Evolutionary conservation across 1,140 invertebrate genomes (phyloP), one percentile per base, ranked within the genome.

Genomic region (Drosophila varians): DNA sequence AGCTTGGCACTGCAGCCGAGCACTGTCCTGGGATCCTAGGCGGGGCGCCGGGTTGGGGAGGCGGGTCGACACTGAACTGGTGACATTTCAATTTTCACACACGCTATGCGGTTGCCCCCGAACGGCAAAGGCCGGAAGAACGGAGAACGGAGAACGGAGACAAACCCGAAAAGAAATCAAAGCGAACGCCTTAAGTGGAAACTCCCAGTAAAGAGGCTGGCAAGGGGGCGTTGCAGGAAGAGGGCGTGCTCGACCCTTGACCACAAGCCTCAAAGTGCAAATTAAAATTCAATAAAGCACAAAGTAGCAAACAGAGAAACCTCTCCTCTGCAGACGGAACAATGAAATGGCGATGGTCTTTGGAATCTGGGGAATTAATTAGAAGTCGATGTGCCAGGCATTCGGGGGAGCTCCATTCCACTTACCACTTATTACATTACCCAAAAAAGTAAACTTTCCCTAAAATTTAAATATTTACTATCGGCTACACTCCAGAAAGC

Each of bases 21-120:
- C 21, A 26, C 42, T 0, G 28, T n/a, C 14, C 16, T 12, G n/a
- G 8, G n/a, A n/a, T n/a, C n/a, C n/a, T n/a, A n/a, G n/a, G n/a
- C n/a, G n/a, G n/a, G n/a, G n/a, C n/a, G n/a, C n/a, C n/a, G n/a
- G n/a, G n/a, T n/a, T n/a, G n/a, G n/a, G n/a, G n/a, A n/a, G n/a
- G n/a, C n/a, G n/a, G n/a, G n/a, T 60, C 60, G 48, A 52, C 49
- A 55, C 60, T 57, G 38, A 55, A 51, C 42, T 60, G 77, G 77
- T 86, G 80, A 87, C 80, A 82, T 86, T 86, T 86, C 80, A 86
- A 86, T 86, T 86, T 86, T 87, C 82, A 87, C 77, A 87, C 80
- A 86, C 77, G 73, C 65, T 60, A 52, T 83, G 75, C 57, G 80
- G 65, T 64, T 68, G 53, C 42, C 28, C 31, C 28, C 28, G 65